Base-by-base conservation (phyloP, 1,140 invertebrate genomes). In the Luehdorfia chinensis region DNA sequence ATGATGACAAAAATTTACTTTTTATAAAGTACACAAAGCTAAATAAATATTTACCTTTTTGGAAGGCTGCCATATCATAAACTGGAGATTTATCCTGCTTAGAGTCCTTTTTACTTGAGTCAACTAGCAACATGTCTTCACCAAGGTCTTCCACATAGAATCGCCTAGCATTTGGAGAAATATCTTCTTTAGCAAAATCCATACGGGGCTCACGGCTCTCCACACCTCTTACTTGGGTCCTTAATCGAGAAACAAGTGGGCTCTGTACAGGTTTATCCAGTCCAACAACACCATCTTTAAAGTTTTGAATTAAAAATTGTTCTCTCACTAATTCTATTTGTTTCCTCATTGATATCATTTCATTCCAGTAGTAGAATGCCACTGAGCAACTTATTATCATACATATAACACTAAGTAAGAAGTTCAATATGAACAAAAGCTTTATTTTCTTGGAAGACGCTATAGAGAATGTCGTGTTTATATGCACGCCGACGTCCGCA, bases 401-500 rank as follows among this genome's bases (percentile, higher is more conserved):
- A 61, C 78, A 81, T 27, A 77, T 61, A 9, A 81, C 56, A 54
- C 76, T 81, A 30, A 85, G 60, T 48, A 85, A 63, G 65, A 85
- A 81, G 60, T 81, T 85, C 34, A 85, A 55, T 44, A 83, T 55
- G 58, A 85, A 78, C 47, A 85, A 55, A 41, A 83, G 63, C 56
- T 74, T 85, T 53, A 85, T 81, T 78, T 85, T 85, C 78, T 81
- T 85, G 62, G 78, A 85, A 75, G 81, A 85, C 75, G 78, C 77
- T 62, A 85, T 75, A 19, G 78, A 75, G 49, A 85, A 66, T 13
- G 78, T 85, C 18, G 78, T 85, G 55, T 85, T 83, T 58, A 85
- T 79, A 48, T 85, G 81, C 14, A 85, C 71, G 46, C 76, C 81
- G 46, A 83, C 72, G 56, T 85, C 78, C n/a, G 77, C 50, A 7